phyloP scores from a whole-genome alignment of 2,113 vertebrate genomes.

The Psilopogon haemacephalus region DNA sequence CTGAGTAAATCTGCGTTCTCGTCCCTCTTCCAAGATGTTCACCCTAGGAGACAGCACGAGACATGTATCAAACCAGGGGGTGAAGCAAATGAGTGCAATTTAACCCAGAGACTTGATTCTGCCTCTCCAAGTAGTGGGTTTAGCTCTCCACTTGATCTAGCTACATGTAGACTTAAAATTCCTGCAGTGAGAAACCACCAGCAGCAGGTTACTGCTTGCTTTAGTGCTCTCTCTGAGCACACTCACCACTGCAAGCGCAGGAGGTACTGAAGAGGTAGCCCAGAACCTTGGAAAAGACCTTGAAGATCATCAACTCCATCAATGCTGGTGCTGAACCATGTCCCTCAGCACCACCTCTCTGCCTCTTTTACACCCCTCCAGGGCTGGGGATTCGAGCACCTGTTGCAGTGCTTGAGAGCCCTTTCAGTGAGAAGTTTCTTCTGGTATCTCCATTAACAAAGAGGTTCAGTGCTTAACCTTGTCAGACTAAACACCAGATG shows the following conservation, averaged over 20 bases:
- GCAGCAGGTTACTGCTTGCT: not conserved
- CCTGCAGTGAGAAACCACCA: not conserved
- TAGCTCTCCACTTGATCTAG: not conserved
- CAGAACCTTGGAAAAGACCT: too few species aligned
- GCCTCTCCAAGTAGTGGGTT: not conserved
- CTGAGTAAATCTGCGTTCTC: slow-evolving; percentile 89
- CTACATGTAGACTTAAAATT: not conserved
- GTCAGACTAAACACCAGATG: slow-evolving; percentile 9
- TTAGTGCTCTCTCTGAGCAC: not conserved
- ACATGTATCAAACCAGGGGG: not conserved
- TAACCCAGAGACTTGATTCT: not conserved
- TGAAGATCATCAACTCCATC: too few species aligned
- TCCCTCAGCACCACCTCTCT: too few species aligned
- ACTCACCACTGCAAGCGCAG: not conserved
- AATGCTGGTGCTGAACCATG: too few species aligned
- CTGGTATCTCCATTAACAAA: not conserved
- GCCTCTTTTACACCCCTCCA: too few species aligned
- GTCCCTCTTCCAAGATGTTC: slow-evolving; percentile 95
- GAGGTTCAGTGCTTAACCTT: not conserved
- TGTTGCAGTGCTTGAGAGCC: too few species aligned
- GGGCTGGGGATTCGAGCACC: too few species aligned
- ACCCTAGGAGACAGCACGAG: slow-evolving; percentile 71
- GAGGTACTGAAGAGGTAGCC: too few species aligned
- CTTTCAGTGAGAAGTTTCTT: too few species aligned
- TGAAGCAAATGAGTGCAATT: not conserved